Base-by-base conservation (phyloP, 2,797 vertebrate genomes). In the Anguilla megastoma region DNA sequence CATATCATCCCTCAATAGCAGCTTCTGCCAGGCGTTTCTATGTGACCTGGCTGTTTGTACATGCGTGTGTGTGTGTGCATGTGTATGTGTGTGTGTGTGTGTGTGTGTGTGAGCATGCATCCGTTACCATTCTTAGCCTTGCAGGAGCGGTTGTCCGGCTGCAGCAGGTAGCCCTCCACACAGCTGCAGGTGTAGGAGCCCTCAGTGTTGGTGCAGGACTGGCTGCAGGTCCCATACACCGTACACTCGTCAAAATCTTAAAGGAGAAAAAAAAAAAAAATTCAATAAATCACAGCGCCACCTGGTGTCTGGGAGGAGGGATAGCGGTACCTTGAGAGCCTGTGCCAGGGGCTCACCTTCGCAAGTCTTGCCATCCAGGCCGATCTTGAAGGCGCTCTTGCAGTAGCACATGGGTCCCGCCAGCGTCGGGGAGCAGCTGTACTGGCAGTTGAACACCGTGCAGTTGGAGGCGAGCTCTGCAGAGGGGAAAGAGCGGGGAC, bases 111-210 rank as follows among this genome's bases (percentile, higher is more conserved):
- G 71, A 36, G 12, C 8, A 41, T 58, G 79, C 18, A 21, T 54
- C 21, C 76, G 36, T 89, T 89, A 98, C 98, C 98, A 0, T 99
- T 99, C 93, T 99, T 99, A 87, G 98, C 98, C 92, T 99, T 99
- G 97, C 98, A 99, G 88, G 98, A 99, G 83, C 98, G 97, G 94
- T 98, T 98, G 91, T 99, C 98, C 0, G 98, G 98, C 93, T 99
- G 98, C 12, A 97, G 89, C 89, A 99, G 94, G 91, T 99, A 99
- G 0, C 98, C 98, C 90, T 99, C 98, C 0, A 99, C 98, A n/a
- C 98, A 99, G 91, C 98, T 97, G 83, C 98, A 99, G 0, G 93
- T 93, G 94, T 97, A 99, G 86, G 97, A 97, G 87, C 98, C 98
- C 1, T 98, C 97, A 0, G 94, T 96, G 95, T 99, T 99, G 84